A percentile compares a stretch with the other conserved stretches of the same genome.
Conservation (phyloP, 2,113 vertebrate species). For the Seriola rivoliana region DNA sequence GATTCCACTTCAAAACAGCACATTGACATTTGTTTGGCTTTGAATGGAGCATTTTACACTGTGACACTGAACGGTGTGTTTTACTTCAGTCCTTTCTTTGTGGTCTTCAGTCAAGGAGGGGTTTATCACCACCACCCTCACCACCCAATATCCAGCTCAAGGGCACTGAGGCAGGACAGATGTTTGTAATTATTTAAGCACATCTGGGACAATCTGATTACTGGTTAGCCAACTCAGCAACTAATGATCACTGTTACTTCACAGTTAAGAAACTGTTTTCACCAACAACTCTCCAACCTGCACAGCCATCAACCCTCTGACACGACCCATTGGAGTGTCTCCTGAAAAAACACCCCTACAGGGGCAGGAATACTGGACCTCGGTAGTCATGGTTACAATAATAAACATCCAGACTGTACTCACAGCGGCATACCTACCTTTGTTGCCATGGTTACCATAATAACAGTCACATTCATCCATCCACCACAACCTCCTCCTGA, state of each 20-base stretch:
- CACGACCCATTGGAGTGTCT: no score
- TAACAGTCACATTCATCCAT: no score
- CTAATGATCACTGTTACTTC: background rate
- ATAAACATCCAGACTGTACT: no score
- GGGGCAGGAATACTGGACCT: no score
- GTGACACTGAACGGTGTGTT: background rate
- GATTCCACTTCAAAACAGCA: constrained; percentile 15
- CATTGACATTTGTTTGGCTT: constrained; percentile 10
- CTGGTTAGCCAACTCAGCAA: background rate
- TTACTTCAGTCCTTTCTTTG: background rate
- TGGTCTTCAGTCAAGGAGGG: background rate
- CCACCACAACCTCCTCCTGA: no score
- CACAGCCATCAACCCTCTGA: no score
- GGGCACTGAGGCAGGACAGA: background rate
- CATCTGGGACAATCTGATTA: background rate
- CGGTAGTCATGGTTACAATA: no score
- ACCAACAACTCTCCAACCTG: background rate
- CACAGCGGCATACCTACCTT: no score
- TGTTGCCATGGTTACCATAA: no score
- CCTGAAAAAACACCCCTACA: no score
- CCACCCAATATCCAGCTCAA: constrained; percentile 6
- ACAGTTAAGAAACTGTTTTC: background rate
- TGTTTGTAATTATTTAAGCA: background rate
- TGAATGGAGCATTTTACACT: background rate
- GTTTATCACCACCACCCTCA: background rate